Evolutionary conservation across 2,888 invertebrate genomes (phyloP), one percentile per base, ranked within the genome.

Genomic region (Acrocyrtus sp.): DNA sequence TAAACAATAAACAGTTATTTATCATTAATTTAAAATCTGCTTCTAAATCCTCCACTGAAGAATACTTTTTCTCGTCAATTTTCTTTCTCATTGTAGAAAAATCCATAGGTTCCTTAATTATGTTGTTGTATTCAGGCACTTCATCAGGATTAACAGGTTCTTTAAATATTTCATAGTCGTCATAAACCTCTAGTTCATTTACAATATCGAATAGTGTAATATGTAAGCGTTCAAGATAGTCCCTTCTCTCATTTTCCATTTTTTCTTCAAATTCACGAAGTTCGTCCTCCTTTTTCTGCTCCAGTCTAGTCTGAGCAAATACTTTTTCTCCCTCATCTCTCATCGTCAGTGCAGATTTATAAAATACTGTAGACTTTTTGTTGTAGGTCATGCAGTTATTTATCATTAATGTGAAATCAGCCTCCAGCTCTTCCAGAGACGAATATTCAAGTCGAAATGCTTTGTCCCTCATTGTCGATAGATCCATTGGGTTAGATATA

Each of bases 341-440:
- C 29, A 67, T 8, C 21, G 43, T 50, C 1, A 58, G 15, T 1
- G 58, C 67, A n/a, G 24, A 39, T 45, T 51, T 27, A 27, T 66
- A 57, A 21, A 29, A 66, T 12, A 39, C 21, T 3, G 56, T 57
- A 6, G 47, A 47, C 6, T 67, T 57, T 21, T 58, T 48, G 24
- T 67, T 67, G 45, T 51, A 67, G 1, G 45, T 50, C 43, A 58
- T 51, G n/a, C 67, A 67, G 21, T 67, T 67, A 47, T 34, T 22
- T 26, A 67, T 50, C 51, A 67, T 67, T 19, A 67, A 26, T 4
- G 3, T 1, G 53, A 67, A 67, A 29, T 67, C 67, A 0, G 27
- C 27, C 34, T 67, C 51, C 10, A 67, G 41, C 2, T 67, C 67
- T 10, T 67, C 41, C 22, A 67, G n/a, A 17, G 47, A 8, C 5